A percentile compares a stretch with the other conserved stretches of the same genome.
Conservation (phyloP, 92 coral and sea anemone species). For the Bergia puertoricense region DNA sequence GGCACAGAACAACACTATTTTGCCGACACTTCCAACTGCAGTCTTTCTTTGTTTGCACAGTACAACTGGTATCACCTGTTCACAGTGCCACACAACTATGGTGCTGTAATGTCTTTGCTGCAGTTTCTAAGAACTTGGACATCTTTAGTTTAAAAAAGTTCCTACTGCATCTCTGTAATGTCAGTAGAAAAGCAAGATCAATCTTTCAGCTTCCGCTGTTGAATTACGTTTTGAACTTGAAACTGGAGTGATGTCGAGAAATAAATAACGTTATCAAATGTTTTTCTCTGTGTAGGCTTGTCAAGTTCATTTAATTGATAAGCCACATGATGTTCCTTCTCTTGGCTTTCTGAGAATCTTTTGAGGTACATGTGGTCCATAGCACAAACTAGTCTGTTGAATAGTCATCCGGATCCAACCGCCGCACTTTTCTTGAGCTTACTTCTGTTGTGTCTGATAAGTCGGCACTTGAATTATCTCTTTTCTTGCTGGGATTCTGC, state of each 20-base stretch:
- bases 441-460: slow-evolving; percentile 76
- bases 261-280: neutral
- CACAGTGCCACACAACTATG: neutral
- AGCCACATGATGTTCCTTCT: neutral
- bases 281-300: neutral
- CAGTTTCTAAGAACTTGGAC: neutral
- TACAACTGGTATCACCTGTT: neutral
- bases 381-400: slow-evolving; percentile 69
- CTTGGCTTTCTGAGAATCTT: slow-evolving; percentile 2
- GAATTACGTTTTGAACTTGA: neutral
- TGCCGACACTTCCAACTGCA: neutral
- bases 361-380: neutral
- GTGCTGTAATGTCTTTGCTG: neutral
- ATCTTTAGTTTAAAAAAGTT: neutral
- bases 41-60: neutral
- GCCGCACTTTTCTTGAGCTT: slow-evolving; percentile 78
- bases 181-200: neutral
- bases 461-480: slow-evolving; percentile 85
- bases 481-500: slow-evolving; percentile 65
- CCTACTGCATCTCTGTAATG: neutral
- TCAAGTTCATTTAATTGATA: neutral
- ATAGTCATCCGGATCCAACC: slow-evolving; percentile 72
- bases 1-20: no score
- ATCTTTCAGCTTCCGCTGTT: neutral
- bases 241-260: neutral